Conservation (phyloP, 2,888 invertebrate genomes). For the Carpatolechia fugitivella region DNA sequence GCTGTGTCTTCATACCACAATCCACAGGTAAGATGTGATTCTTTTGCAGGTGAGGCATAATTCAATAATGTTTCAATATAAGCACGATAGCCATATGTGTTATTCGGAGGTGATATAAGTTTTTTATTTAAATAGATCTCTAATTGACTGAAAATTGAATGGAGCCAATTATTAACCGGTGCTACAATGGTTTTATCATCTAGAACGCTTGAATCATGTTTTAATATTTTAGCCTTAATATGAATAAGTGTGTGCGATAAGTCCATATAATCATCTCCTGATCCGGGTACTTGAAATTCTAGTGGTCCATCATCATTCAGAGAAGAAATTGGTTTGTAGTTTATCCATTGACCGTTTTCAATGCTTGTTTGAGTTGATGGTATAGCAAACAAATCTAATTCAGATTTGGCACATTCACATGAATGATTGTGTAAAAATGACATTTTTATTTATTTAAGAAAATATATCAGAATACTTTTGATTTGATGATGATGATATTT, state of each 20-base stretch:
- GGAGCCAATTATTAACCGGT: constrained; percentile 34
- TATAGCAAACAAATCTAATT: constrained; percentile 33
- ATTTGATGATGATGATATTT: constrained; percentile 3
- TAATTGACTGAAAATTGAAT: constrained; percentile 31
- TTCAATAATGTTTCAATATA: constrained; percentile 32
- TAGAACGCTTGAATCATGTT: constrained; percentile 23
- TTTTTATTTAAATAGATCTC: constrained; percentile 34
- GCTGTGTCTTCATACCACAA: constrained; percentile 28
- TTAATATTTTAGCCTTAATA: constrained; percentile 28
- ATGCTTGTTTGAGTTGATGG: constrained; percentile 31
- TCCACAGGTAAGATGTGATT: constrained; percentile 27
- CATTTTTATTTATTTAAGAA: constrained; percentile 24
- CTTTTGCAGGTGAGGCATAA: constrained; percentile 29
- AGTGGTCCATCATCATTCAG: constrained; percentile 32
- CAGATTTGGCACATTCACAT: constrained; percentile 33
- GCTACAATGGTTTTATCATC: constrained; percentile 23
- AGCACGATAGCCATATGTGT: constrained; percentile 28
- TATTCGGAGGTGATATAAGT: constrained; percentile 33
- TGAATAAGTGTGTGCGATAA: constrained; percentile 31
- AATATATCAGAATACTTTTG: constrained; percentile 25
- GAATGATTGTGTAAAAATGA: constrained; percentile 32
- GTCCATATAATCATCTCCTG: constrained; percentile 35
- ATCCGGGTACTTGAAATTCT: constrained; percentile 33
- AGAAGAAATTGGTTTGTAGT: constrained; percentile 33
- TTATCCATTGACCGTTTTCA: constrained; percentile 29